A percentile compares a stretch with the other conserved stretches of the same genome.
Conservation (phyloP, 2,797 vertebrate species). For the Tympanoctomys barrerae region DNA sequence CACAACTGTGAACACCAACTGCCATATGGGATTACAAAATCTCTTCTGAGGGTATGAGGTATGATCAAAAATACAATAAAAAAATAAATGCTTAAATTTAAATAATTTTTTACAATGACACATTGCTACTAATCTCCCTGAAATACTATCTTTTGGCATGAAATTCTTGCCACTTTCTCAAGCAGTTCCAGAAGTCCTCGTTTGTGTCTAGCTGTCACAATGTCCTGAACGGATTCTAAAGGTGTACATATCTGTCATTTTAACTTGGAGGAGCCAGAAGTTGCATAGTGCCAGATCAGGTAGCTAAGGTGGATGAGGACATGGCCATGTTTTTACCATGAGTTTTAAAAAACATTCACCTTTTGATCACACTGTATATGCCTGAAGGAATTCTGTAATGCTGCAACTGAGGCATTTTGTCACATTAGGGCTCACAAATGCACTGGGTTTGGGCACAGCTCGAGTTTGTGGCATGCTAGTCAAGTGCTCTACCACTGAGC, state of each 20-base stretch:
- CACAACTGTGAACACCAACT: background rate
- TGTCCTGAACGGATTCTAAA: background rate
- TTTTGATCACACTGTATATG: background rate
- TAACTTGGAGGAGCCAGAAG: background rate
- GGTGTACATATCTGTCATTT: background rate
- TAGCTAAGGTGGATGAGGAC: background rate
- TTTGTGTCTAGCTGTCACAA: background rate
- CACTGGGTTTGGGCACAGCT: background rate
- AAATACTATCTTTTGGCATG: background rate
- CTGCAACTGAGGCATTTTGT: background rate
- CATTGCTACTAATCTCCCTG: background rate
- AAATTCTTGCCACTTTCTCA: background rate
- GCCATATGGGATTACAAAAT: background rate
- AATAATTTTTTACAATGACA: background rate
- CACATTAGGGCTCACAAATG: background rate
- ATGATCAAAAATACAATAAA: background rate
- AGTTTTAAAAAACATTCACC: background rate
- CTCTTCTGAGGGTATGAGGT: background rate
- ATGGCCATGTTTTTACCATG: background rate
- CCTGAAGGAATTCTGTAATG: background rate
- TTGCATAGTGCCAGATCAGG: background rate
- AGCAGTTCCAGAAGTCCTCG: background rate
- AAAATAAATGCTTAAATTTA: background rate
- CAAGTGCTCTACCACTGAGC: background rate
- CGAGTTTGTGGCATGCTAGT: background rate